A percentile compares a stretch with the other conserved stretches of the same genome.
Evolutionary conservation across 2,888 invertebrate genomes (phyloP).

Genomic region (Amaurobius ferox): DNA sequence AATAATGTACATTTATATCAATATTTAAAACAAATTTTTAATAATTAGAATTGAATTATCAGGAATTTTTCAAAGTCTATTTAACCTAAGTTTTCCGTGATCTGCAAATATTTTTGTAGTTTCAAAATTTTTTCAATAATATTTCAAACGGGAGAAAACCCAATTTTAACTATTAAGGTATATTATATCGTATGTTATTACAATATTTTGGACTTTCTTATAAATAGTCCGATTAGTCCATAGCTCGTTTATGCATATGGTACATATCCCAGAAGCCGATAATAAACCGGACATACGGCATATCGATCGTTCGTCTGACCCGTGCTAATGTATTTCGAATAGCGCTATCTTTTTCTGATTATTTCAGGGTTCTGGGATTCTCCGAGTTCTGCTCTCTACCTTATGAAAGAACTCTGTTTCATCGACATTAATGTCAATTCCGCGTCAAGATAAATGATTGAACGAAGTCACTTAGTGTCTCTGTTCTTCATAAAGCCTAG

Average conservation of each 20-base stretch:
- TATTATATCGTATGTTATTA: too few species aligned
- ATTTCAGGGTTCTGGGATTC: conserved; percentile 6
- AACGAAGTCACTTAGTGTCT: conserved; percentile 4
- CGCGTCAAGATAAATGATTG: conserved; percentile 15
- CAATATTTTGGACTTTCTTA: not conserved
- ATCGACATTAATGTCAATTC: conserved; percentile 40
- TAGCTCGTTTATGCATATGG: conserved; percentile 23
- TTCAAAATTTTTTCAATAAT: too few species aligned
- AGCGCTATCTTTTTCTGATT: conserved; percentile 59
- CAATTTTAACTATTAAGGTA: too few species aligned
- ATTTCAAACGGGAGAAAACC: too few species aligned
- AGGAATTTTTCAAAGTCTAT: too few species aligned
- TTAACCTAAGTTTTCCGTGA: too few species aligned
- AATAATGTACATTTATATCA: too few species aligned
- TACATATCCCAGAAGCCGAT: not conserved
- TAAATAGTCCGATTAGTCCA: not conserved
- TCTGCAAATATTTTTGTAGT: too few species aligned
- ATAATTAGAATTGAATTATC: too few species aligned
- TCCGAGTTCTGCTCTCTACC: conserved; percentile 1
- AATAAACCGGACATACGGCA: conserved; percentile 15
- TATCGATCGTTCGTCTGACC: conserved; percentile 35
- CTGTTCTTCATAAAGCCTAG: not conserved
- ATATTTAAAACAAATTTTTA: too few species aligned
- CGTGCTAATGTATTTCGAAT: conserved; percentile 61
- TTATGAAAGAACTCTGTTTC: conserved; percentile 16